A percentile compares a stretch with the other conserved stretches of the same genome.
phyloP scores from a whole-genome alignment of 2,888 invertebrate genomes.

The Phyto melanocephala region DNA sequence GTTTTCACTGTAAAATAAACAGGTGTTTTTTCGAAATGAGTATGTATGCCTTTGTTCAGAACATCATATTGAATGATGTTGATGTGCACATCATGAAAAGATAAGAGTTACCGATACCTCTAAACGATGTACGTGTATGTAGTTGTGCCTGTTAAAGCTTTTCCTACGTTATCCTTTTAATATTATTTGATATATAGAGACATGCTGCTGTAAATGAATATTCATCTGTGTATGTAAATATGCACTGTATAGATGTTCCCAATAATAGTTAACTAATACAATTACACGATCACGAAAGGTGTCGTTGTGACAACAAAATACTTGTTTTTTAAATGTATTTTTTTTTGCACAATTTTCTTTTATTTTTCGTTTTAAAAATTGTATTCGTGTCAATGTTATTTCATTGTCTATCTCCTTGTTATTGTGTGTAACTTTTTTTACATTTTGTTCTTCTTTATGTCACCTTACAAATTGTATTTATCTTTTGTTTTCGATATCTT shows the following conservation, averaged over 20 bases:
- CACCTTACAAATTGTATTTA: slow-evolving; percentile 71
- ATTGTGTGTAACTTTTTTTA: slow-evolving; percentile 27
- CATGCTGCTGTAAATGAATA: neutral
- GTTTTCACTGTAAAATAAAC: neutral
- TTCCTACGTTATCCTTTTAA: slow-evolving; percentile 50
- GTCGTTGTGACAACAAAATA: slow-evolving; percentile 24
- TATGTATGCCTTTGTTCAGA: neutral
- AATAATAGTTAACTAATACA: slow-evolving; percentile 45
- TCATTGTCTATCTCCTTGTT: slow-evolving; percentile 37
- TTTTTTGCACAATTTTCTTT: neutral
- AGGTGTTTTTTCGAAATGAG: neutral
- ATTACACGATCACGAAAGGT: slow-evolving; percentile 31
- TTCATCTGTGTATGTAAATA: neutral
- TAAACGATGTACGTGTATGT: neutral
- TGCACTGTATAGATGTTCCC: slow-evolving; percentile 19
- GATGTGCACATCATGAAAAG: slow-evolving; percentile 44
- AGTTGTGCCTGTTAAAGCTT: slow-evolving; percentile 17
- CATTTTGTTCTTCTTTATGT: slow-evolving; percentile 41
- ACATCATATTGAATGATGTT: slow-evolving; percentile 24
- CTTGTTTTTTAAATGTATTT: slow-evolving; percentile 9
- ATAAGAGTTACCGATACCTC: slow-evolving; percentile 30
- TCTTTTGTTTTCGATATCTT: slow-evolving; percentile 69
- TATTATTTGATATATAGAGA: slow-evolving; percentile 66
- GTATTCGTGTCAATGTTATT: slow-evolving; percentile 45
- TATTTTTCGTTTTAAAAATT: neutral